These are phyloP conservation scores for Cetoscarus ocellatus DNA, from an alignment of 2,797 vertebrate species.

Conservation along the genomic window DNA sequence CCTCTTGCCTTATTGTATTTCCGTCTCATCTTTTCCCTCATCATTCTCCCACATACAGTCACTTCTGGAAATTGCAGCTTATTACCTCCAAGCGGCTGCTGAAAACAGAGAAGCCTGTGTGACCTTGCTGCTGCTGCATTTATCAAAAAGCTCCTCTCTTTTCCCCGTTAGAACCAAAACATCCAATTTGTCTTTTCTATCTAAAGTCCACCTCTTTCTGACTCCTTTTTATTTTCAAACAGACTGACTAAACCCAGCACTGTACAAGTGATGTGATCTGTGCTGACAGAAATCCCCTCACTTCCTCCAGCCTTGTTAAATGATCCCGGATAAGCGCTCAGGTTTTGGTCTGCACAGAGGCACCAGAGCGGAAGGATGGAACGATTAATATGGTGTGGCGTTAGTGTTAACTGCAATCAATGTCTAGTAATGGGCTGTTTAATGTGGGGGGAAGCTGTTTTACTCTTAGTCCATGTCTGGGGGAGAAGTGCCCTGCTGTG, in stretches of 20 bases:
- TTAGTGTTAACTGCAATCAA: constrained; percentile 78
- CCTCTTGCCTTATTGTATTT: constrained; percentile 30
- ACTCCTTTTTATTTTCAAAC: constrained; percentile 48
- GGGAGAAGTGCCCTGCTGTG: constrained; percentile 35
- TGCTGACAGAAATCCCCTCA: constrained; percentile 64
- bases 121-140: constrained; percentile 59
- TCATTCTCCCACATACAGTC: constrained; percentile 20
- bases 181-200: constrained; percentile 58
- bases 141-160: constrained; percentile 50
- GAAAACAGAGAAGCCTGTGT: constrained; percentile 45
- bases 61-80: constrained; percentile 61
- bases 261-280: constrained; percentile 54
- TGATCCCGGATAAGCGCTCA: constrained; percentile 57
- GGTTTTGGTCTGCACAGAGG: constrained; percentile 58
- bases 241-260: constrained; percentile 42
- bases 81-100: constrained; percentile 54
- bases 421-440: constrained; percentile 76
- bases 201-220: constrained; percentile 24
- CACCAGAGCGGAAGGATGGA: constrained; percentile 61
- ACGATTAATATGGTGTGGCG: constrained; percentile 73
- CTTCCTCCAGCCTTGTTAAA: constrained; percentile 68
- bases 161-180: constrained; percentile 43
- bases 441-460: constrained; percentile 61
- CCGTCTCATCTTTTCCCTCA: constrained; percentile 22
- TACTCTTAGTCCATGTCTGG: constrained; percentile 39